These are phyloP conservation scores for Karalla daura DNA, from an alignment of 2,797 vertebrate genomes.

Conservation along the genomic window DNA sequence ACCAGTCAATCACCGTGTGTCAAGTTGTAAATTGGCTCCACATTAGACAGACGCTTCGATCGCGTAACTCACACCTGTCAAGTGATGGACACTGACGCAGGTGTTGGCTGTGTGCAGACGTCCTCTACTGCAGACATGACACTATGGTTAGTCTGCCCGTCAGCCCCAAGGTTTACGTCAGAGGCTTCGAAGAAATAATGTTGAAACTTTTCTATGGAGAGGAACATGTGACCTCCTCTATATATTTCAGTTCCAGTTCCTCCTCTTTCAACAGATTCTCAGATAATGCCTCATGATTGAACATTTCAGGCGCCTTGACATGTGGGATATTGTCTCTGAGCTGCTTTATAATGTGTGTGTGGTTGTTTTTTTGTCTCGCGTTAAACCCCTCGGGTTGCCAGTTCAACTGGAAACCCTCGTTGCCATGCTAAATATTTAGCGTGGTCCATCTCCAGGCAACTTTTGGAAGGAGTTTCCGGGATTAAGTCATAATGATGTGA, in stretches of 20 bases:
- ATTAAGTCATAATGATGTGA: conserved; percentile 63
- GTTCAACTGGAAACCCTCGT: conserved; percentile 5
- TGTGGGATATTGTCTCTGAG: not conserved
- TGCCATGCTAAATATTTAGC: conserved; percentile 52
- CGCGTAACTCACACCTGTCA: conserved; percentile 29
- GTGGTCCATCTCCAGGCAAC: conserved; percentile 24
- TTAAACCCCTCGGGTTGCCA: not conserved
- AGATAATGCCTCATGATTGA: conserved; percentile 1
- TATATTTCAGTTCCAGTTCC: not conserved
- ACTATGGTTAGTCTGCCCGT: conserved; percentile 5
- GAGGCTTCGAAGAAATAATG: not conserved
- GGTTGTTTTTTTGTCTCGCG: not conserved
- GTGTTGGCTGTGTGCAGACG: conserved; percentile 27
- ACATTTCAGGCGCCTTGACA: not conserved
- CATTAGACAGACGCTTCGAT: conserved; percentile 28
- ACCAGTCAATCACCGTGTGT: conserved; percentile 16
- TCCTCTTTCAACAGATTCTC: not conserved
- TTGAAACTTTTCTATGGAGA: not conserved
- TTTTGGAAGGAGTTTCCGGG: conserved; percentile 49
- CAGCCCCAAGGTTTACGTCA: conserved; percentile 10
- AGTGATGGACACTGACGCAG: conserved; percentile 8
- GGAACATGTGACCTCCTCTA: not conserved
- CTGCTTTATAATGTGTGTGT: not conserved
- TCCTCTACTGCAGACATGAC: conserved; percentile 29
- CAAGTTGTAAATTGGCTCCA: conserved; percentile 39